Evolutionary conservation across 2,113 vertebrate species (phyloP).

Genomic region (Petroica traversi): DNA sequence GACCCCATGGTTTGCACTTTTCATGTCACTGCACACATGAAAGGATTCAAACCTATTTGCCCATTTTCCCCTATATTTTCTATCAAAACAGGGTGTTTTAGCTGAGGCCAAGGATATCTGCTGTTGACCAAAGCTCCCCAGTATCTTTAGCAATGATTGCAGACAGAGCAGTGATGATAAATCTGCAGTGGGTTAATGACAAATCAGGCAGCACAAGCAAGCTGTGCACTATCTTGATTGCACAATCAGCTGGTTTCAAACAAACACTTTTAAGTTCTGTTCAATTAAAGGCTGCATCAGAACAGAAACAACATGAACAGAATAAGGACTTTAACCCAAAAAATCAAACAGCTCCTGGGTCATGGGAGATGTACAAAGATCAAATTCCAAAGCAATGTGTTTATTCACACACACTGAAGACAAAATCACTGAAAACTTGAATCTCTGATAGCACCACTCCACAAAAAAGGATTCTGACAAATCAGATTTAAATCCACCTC

Average conservation of each 20-base stretch:
- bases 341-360: not conserved
- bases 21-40: not conserved
- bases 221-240: not conserved
- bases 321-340: not conserved
- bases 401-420: not conserved
- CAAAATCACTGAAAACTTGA: rapidly evolving
- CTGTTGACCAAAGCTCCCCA: not conserved
- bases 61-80: not conserved
- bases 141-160: not conserved
- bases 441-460: not conserved
- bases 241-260: not conserved
- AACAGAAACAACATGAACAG: not conserved
- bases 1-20: not conserved
- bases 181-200: not conserved
- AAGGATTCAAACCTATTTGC: not conserved
- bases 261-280: not conserved
- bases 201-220: not conserved
- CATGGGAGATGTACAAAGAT: rapidly evolving
- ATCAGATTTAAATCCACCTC: not conserved
- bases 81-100: not conserved
- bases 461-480: not conserved
- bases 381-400: not conserved
- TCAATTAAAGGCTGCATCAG: not conserved
- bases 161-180: not conserved
- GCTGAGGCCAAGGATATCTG: not conserved